These are phyloP conservation scores for Tarsius wallacei DNA, from an alignment of 2,797 vertebrate genomes.

Conservation along the genomic window DNA sequence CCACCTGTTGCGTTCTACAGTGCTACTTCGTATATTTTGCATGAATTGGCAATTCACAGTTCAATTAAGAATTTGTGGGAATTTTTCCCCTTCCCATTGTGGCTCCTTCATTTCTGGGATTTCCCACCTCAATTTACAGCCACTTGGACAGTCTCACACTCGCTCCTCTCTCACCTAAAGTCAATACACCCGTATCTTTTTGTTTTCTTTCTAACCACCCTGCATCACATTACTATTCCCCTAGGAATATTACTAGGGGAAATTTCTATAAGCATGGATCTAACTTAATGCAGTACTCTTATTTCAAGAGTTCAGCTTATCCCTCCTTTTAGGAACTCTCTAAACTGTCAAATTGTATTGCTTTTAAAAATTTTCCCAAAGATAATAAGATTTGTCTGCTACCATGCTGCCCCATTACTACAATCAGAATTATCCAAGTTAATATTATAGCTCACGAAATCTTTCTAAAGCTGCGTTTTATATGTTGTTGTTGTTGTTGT, in stretches of 20 bases:
- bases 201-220: not conserved
- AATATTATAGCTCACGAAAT: too few species aligned
- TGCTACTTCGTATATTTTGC: rapidly evolving
- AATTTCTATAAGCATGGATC: not conserved
- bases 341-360: not conserved
- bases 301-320: not conserved
- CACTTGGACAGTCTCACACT: not conserved
- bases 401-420: not conserved
- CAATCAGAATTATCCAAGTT: not conserved
- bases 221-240: too few species aligned
- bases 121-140: not conserved
- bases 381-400: not conserved
- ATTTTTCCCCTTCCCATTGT: not conserved
- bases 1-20: rapidly evolving
- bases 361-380: not conserved
- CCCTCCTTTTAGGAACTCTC: not conserved
- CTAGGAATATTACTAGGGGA: not conserved
- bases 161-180: not conserved
- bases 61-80: not conserved
- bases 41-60: not conserved
- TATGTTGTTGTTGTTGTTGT: not conserved
- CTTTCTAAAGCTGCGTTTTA: not conserved
- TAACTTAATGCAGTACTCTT: not conserved
- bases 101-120: not conserved
- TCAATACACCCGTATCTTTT: not conserved